Percentiles rank a stretch among this genome's conserved stretches.
Evolutionary conservation across 2,113 vertebrate species (phyloP).

Genomic region (Ptychochromis oligacanthus): DNA sequence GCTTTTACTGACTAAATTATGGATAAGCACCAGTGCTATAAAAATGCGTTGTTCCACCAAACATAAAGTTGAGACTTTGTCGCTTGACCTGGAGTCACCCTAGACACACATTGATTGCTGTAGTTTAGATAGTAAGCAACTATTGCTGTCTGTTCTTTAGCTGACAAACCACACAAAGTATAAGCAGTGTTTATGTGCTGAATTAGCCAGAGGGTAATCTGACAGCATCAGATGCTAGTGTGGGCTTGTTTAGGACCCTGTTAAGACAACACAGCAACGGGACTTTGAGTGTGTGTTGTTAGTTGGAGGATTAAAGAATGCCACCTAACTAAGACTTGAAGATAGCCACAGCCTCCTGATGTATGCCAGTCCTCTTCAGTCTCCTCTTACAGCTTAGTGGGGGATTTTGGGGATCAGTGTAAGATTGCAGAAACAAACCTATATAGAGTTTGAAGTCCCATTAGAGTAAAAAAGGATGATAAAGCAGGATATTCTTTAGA

Average conservation of each 20-base stretch:
- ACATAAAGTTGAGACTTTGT: neutral
- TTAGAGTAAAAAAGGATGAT: too few species aligned
- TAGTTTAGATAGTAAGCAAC: neutral
- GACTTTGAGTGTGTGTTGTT: neutral
- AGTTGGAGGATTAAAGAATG: neutral
- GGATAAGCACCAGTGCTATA: too few species aligned
- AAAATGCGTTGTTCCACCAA: too few species aligned
- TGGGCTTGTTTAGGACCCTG: slow-evolving; percentile 37
- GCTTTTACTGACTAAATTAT: too few species aligned
- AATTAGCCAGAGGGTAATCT: slow-evolving; percentile 39
- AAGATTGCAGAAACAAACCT: neutral
- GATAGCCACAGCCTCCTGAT: neutral
- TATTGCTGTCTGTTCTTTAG: neutral
- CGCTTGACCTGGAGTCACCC: neutral
- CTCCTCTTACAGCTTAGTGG: neutral
- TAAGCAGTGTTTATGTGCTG: neutral
- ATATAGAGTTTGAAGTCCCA: neutral
- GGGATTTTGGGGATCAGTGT: neutral
- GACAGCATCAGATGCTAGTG: slow-evolving; percentile 26
- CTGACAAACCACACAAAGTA: neutral
- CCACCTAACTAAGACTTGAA: too few species aligned
- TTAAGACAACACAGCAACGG: slow-evolving; percentile 19
- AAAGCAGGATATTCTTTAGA: too few species aligned
- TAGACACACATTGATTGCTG: neutral
- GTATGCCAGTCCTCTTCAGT: neutral